Conservation (phyloP, 2,113 vertebrate genomes). For the Clarias macrocephalus region DNA sequence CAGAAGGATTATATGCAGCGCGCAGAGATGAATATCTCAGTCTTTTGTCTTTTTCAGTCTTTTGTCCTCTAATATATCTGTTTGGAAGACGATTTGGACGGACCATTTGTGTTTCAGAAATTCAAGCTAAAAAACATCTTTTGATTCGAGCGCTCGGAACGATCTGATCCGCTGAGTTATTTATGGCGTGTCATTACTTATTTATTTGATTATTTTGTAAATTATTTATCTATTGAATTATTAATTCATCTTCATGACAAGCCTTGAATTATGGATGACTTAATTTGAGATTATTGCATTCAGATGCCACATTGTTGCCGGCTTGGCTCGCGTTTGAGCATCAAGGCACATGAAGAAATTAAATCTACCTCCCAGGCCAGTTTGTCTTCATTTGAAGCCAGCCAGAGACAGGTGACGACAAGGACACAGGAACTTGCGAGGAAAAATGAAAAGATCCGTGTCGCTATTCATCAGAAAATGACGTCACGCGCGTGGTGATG, state of each 20-base stretch:
- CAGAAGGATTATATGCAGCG: constrained; percentile 1
- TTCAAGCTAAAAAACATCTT: background rate
- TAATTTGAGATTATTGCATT: constrained; percentile 99
- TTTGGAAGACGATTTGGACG: background rate
- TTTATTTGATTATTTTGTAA: constrained; percentile 99
- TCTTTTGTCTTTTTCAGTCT: background rate
- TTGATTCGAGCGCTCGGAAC: constrained; percentile 65
- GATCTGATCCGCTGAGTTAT: constrained; percentile 95
- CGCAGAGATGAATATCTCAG: background rate
- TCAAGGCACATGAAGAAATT: constrained; percentile 87
- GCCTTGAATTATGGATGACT: constrained; percentile 97
- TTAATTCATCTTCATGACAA: constrained; percentile 99
- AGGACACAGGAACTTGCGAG: constrained; percentile 56
- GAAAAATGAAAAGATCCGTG: constrained; percentile 43
- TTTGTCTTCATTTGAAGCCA: constrained; percentile 63
- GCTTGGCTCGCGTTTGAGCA: constrained; percentile 84
- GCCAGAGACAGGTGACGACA: constrained; percentile 65
- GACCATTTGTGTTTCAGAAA: background rate
- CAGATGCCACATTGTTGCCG: constrained; percentile 91
- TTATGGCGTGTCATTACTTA: constrained; percentile 97
- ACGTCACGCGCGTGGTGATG: background rate
- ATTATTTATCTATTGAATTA: constrained; percentile 99
- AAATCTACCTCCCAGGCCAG: constrained; percentile 75
- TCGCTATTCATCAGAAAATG: constrained; percentile 51
- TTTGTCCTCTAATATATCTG: background rate